These are phyloP conservation scores for Mimachlamys varia DNA, from an alignment of 2,888 invertebrate genomes.

Conservation along the genomic window DNA sequence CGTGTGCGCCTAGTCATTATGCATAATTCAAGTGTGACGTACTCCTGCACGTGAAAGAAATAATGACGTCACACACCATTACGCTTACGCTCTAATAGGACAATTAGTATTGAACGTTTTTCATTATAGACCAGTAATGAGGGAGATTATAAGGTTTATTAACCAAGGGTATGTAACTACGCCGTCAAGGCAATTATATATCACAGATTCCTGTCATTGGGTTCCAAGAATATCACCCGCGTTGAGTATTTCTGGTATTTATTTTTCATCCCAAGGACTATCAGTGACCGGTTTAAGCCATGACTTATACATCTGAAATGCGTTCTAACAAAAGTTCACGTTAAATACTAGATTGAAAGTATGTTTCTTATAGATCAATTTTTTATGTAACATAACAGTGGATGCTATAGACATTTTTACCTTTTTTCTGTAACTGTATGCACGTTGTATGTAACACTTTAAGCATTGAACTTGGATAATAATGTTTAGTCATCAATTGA, in stretches of 20 bases:
- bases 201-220: not conserved
- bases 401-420: too few relatives aligned
- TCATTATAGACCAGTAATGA: not conserved
- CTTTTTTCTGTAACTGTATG: too few relatives aligned
- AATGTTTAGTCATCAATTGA: too few relatives aligned
- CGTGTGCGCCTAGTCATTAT: not conserved
- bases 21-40: not conserved
- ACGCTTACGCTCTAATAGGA: not conserved
- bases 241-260: not conserved
- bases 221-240: not conserved
- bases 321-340: too few relatives aligned
- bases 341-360: too few relatives aligned
- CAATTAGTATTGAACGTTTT: slow-evolving; percentile 16
- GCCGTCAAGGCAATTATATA: not conserved
- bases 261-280: too few relatives aligned
- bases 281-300: too few relatives aligned
- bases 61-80: slow-evolving; percentile 19
- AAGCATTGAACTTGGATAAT: too few relatives aligned
- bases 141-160: not conserved
- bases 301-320: too few relatives aligned
- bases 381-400: too few relatives aligned
- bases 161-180: not conserved
- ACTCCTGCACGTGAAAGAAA: not conserved
- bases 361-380: too few relatives aligned
- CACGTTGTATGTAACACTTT: too few relatives aligned